Percentiles rank a stretch among this genome's conserved stretches.
phyloP scores from a whole-genome alignment of 2,888 invertebrate genomes.

The Halictus ligatus region DNA sequence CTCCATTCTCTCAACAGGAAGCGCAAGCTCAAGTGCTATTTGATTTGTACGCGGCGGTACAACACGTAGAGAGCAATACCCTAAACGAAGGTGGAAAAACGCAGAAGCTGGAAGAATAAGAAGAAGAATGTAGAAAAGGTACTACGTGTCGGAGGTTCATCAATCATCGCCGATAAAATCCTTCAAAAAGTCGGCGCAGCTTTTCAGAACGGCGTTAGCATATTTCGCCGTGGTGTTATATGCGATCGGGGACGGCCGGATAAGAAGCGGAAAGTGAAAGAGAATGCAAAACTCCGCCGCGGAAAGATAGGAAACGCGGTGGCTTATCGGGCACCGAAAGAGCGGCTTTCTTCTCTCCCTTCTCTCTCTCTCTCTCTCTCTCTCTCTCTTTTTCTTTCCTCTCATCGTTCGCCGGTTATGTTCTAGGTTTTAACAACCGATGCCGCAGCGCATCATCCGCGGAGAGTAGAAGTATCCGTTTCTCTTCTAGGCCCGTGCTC shows the following conservation, averaged over 20 bases:
- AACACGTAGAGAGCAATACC: conserved; percentile 7
- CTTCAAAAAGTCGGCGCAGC: conserved; percentile 74
- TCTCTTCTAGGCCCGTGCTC: not conserved
- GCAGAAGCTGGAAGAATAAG: not conserved
- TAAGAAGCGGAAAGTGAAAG: conserved; percentile 7
- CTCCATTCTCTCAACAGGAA: conserved; percentile 16
- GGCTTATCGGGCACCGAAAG: not conserved
- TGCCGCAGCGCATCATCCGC: not conserved
- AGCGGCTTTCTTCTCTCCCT: not conserved
- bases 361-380: not conserved
- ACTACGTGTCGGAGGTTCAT: conserved; percentile 69
- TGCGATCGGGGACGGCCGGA: conserved; percentile 11
- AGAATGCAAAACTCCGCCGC: not conserved
- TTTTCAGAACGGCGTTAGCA: conserved; percentile 63
- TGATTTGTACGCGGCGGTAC: conserved; percentile 47
- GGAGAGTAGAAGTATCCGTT: conserved; percentile 11
- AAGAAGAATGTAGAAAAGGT: not conserved
- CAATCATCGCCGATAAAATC: conserved; percentile 80
- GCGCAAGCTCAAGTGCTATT: conserved; percentile 55
- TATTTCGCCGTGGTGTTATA: conserved; percentile 24
- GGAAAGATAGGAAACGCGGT: not conserved
- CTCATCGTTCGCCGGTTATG: conserved; percentile 22
- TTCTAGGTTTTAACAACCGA: not conserved
- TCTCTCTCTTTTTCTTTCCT: not conserved
- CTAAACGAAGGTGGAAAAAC: not conserved